Percentiles rank a stretch among this genome's conserved stretches.
Conservation (phyloP, 2,888 invertebrate species). For the Megastigmus dorsalis region DNA sequence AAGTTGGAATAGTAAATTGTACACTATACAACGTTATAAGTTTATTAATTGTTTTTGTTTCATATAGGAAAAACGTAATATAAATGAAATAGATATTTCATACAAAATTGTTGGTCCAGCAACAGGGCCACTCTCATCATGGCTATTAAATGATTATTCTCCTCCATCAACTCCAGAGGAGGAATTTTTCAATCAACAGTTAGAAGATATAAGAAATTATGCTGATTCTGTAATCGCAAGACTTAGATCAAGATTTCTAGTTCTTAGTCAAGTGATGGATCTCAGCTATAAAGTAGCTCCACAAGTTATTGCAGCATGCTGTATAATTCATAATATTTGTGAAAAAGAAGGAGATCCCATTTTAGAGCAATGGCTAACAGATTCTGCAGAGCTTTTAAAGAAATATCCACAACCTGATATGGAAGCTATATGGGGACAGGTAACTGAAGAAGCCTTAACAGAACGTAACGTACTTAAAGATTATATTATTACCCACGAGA, state of each 20-base stretch:
- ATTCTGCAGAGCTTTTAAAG: slow-evolving; percentile 43
- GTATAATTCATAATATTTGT: slow-evolving; percentile 62
- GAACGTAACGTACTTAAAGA: slow-evolving; percentile 45
- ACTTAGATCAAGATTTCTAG: slow-evolving; percentile 58
- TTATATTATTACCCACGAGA: background rate
- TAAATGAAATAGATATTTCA: slow-evolving; percentile 56
- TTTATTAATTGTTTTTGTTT: background rate
- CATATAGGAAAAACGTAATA: slow-evolving; percentile 54
- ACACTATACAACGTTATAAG: background rate
- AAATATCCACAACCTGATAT: slow-evolving; percentile 59
- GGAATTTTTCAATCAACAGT: slow-evolving; percentile 55
- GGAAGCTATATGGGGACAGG: slow-evolving; percentile 11
- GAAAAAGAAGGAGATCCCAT: slow-evolving; percentile 57
- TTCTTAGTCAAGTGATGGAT: slow-evolving; percentile 59
- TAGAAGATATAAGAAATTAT: slow-evolving; percentile 56
- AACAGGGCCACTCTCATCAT: slow-evolving; percentile 57
- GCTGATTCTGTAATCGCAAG: slow-evolving; percentile 58
- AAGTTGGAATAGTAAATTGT: slow-evolving; percentile 7
- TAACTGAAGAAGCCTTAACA: background rate
- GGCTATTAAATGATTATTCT: slow-evolving; percentile 59
- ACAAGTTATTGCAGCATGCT: slow-evolving; percentile 61
- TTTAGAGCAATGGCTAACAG: slow-evolving; percentile 55
- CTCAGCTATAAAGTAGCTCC: slow-evolving; percentile 59
- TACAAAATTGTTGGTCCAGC: slow-evolving; percentile 59
- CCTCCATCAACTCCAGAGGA: slow-evolving; percentile 45